phyloP scores from a whole-genome alignment of 2,888 invertebrate species.

The Pediacus dermestoides region DNA sequence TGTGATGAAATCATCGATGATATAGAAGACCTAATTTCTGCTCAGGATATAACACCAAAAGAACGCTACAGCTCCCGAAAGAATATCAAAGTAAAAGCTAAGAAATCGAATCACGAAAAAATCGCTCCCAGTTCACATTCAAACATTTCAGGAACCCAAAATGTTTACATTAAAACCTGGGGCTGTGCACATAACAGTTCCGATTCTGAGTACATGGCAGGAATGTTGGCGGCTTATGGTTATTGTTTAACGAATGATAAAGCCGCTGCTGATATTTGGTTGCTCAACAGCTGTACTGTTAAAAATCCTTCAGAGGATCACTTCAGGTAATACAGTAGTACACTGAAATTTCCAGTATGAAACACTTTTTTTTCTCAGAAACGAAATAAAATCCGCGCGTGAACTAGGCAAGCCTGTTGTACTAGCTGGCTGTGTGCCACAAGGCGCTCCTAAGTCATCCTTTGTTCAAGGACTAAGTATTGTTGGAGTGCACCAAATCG shows the following conservation, averaged over 20 bases:
- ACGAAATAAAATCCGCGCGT: conserved; percentile 76
- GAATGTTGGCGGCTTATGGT: conserved; percentile 83
- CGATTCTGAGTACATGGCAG: conserved; percentile 98
- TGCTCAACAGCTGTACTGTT: conserved; percentile 96
- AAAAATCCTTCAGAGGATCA: conserved; percentile 97
- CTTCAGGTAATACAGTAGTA: conserved; percentile 74
- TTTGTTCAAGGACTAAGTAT: conserved; percentile 79
- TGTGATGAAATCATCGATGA: conserved; percentile 73
- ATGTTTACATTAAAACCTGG: conserved; percentile 90
- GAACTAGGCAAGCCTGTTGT: conserved; percentile 79
- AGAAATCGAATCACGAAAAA: conserved; percentile 19
- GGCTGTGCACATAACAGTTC: conserved; percentile 98
- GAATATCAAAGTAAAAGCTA: conserved; percentile 63
- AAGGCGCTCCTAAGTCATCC: conserved; percentile 77
- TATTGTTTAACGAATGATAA: conserved; percentile 81
- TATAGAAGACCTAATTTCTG: conserved; percentile 79
- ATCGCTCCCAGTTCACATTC: conserved; percentile 30
- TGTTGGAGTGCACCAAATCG: conserved; percentile 98
- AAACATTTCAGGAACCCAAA: conserved; percentile 68
- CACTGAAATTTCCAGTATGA: not conserved
- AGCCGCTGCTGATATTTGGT: conserved; percentile 83
- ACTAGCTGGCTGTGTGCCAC: conserved; percentile 97
- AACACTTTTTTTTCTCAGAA: conserved; percentile 52
- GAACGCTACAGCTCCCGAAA: conserved; percentile 71
- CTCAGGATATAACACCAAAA: conserved; percentile 76